These are phyloP conservation scores for Astatotilapia flaviijosephi DNA, from an alignment of 2,113 vertebrate species.

Conservation along the genomic window DNA sequence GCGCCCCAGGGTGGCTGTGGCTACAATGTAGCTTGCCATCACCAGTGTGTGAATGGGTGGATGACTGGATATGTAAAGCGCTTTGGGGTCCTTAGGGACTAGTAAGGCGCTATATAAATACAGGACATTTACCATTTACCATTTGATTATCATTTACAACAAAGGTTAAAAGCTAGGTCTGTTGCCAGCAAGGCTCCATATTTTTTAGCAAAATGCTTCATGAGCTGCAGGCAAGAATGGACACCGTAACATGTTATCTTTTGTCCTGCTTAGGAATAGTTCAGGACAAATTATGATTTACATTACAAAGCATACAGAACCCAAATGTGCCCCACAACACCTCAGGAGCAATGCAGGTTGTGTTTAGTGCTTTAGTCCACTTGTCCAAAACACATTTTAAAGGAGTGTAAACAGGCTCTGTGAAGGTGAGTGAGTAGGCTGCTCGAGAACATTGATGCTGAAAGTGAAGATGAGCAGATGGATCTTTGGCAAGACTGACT, in stretches of 20 bases:
- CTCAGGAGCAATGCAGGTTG: neutral
- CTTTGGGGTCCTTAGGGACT: too few species aligned
- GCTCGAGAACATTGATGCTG: neutral
- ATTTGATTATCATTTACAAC: neutral
- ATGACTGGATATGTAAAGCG: too few species aligned
- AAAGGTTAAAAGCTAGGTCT: neutral
- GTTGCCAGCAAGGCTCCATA: neutral
- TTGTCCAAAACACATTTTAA: neutral
- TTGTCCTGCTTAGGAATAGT: neutral
- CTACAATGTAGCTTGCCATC: too few species aligned
- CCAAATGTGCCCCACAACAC: neutral
- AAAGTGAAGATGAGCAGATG: constrained; percentile 10
- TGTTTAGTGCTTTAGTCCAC: neutral
- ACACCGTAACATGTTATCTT: fast-evolving
- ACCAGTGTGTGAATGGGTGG: too few species aligned
- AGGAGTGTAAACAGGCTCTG: neutral
- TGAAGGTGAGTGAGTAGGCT: neutral
- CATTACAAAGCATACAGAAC: neutral
- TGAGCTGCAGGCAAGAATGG: neutral
- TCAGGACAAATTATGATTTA: neutral
- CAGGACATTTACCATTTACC: too few species aligned
- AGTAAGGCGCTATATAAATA: too few species aligned
- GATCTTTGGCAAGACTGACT: neutral
- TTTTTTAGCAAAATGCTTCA: neutral
- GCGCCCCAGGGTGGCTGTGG: too few species aligned